These are phyloP conservation scores for Nomia melanderi DNA, from an alignment of 1,140 invertebrate species.

Conservation along the genomic window DNA sequence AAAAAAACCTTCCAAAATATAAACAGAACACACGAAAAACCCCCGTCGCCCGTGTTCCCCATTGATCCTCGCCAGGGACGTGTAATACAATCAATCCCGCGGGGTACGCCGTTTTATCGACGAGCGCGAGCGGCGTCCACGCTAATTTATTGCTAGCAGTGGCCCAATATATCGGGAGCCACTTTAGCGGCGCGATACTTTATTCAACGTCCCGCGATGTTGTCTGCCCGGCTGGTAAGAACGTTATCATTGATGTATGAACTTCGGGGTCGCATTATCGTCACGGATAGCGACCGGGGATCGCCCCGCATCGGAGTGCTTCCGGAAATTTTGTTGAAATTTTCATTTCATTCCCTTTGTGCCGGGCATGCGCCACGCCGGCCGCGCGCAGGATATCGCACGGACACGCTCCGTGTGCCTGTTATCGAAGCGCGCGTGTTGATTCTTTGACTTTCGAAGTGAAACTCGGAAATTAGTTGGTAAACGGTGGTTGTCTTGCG, in stretches of 20 bases:
- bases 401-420: too few relatives aligned
- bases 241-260: conserved; percentile 45
- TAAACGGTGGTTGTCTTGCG: too few relatives aligned
- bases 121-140: not conserved
- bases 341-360: not conserved
- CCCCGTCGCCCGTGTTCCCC: too few relatives aligned
- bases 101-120: conserved; percentile 39
- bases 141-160: conserved; percentile 44
- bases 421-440: too few relatives aligned
- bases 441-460: too few relatives aligned
- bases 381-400: too few relatives aligned
- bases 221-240: conserved; percentile 31
- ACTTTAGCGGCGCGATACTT: conserved; percentile 47
- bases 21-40: too few relatives aligned
- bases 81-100: not conserved
- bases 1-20: too few relatives aligned
- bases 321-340: not conserved
- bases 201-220: conserved; percentile 33
- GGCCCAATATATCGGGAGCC: conserved; percentile 14
- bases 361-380: too few relatives aligned
- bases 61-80: not conserved
- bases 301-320: not conserved
- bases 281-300: not conserved
- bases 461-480: too few relatives aligned
- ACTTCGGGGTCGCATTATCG: conserved; percentile 1